phyloP scores from a whole-genome alignment of 1,140 invertebrate species.

The Zaprionus vittiger region DNA sequence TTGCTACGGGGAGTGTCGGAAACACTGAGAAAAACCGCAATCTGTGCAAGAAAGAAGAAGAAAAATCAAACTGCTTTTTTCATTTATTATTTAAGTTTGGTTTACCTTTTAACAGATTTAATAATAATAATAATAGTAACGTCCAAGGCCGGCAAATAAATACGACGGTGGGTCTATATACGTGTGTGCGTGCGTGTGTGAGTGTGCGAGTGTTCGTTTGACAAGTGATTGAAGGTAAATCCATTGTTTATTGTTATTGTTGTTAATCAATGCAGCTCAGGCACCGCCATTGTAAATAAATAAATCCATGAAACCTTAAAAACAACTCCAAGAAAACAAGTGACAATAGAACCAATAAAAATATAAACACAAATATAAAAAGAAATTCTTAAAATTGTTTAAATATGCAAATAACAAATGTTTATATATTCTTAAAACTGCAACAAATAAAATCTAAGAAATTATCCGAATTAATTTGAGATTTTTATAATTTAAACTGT shows the following conservation, averaged over 20 bases:
- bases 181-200: conserved; percentile 25
- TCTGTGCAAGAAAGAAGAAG: neutral
- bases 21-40: neutral
- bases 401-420: neutral
- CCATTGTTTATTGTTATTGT: conserved; percentile 44
- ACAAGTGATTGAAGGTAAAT: conserved; percentile 75
- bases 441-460: neutral
- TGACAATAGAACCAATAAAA: neutral
- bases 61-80: conserved; percentile 49
- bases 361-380: neutral
- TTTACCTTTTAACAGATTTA: conserved; percentile 46
- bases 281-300: conserved; percentile 12
- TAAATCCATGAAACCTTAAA: conserved; percentile 8
- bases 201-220: conserved; percentile 36
- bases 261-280: conserved; percentile 34
- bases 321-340: neutral
- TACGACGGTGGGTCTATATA: conserved; percentile 26
- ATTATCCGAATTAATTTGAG: neutral
- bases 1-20: neutral
- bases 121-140: conserved; percentile 26
- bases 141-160: conserved; percentile 56
- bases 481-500: neutral
- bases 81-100: conserved; percentile 73
- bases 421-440: neutral
- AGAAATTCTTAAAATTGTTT: neutral